Percentiles rank a stretch among this genome's conserved stretches.
Conservation (phyloP, 2,113 vertebrate genomes). For the Scophthalmus maximus region DNA sequence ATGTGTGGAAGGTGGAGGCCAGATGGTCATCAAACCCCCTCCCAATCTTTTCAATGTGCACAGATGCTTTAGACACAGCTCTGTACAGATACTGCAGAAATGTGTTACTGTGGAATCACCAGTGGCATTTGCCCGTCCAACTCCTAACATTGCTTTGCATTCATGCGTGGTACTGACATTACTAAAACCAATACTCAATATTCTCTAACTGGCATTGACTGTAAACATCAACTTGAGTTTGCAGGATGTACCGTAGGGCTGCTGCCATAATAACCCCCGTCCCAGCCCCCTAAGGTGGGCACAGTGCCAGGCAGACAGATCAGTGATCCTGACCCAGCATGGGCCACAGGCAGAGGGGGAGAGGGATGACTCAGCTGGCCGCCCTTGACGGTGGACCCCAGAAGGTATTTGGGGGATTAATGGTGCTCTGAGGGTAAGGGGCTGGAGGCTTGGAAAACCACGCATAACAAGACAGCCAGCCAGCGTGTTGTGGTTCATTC, state of each 20-base stretch:
- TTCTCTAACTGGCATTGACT: neutral
- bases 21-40: conserved; percentile 58
- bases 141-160: conserved; percentile 20
- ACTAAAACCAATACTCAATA: neutral
- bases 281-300: conserved; percentile 36
- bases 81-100: conserved; percentile 10
- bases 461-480: conserved; percentile 17
- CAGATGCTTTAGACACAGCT: conserved; percentile 46
- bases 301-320: conserved; percentile 70
- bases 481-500: neutral
- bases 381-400: conserved; percentile 43
- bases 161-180: conserved; percentile 3
- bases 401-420: conserved; percentile 64
- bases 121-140: conserved; percentile 2
- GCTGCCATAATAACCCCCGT: conserved; percentile 8
- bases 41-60: conserved; percentile 18
- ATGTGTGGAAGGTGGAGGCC: conserved; percentile 29
- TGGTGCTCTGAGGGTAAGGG: conserved; percentile 20
- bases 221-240: conserved; percentile 11
- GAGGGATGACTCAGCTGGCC: conserved; percentile 70
- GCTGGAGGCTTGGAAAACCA: conserved; percentile 18
- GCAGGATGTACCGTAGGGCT: neutral
- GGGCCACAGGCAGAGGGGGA: conserved; percentile 17
- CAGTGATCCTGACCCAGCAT: conserved; percentile 49
- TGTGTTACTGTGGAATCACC: neutral